Evolutionary conservation across 23 tunicate genomes (phyloP).

Genomic region (Ciona savignyi): DNA sequence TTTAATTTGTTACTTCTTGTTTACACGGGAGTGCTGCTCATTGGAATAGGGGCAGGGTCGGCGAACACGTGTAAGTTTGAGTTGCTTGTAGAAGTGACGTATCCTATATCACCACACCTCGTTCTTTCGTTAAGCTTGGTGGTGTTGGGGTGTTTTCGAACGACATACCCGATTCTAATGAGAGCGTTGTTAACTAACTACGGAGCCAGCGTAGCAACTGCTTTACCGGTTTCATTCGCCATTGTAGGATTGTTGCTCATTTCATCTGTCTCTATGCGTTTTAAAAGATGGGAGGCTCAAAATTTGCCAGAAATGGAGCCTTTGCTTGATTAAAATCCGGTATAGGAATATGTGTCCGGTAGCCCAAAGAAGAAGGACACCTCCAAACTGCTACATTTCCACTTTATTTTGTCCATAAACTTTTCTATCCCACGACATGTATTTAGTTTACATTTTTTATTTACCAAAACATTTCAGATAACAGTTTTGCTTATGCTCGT

Average conservation of each 20-base stretch:
- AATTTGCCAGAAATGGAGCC: conserved; percentile 1
- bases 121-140: conserved; percentile 10
- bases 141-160: conserved; percentile 6
- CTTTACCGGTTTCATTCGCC: not conserved
- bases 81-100: conserved; percentile 15
- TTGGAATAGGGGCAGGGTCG: conserved; percentile 9
- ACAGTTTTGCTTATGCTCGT: too few relatives aligned
- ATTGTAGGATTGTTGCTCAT: not conserved
- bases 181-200: conserved; percentile 2
- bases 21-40: conserved; percentile 7
- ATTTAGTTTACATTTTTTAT: too few relatives aligned
- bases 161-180: conserved; percentile 12
- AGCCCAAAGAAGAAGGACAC: too few relatives aligned
- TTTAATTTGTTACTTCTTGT: not conserved
- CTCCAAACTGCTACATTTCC: too few relatives aligned
- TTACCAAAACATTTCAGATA: too few relatives aligned
- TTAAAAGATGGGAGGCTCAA: not conserved
- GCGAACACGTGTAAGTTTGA: not conserved
- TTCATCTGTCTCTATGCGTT: not conserved
- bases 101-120: conserved; percentile 5
- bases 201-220: conserved; percentile 8
- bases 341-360: too few relatives aligned
- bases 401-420: too few relatives aligned
- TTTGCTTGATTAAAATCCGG: not conserved
- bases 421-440: too few relatives aligned